These are phyloP conservation scores for Calidris pugnax DNA, from an alignment of 2,113 vertebrate genomes.

Conservation along the genomic window DNA sequence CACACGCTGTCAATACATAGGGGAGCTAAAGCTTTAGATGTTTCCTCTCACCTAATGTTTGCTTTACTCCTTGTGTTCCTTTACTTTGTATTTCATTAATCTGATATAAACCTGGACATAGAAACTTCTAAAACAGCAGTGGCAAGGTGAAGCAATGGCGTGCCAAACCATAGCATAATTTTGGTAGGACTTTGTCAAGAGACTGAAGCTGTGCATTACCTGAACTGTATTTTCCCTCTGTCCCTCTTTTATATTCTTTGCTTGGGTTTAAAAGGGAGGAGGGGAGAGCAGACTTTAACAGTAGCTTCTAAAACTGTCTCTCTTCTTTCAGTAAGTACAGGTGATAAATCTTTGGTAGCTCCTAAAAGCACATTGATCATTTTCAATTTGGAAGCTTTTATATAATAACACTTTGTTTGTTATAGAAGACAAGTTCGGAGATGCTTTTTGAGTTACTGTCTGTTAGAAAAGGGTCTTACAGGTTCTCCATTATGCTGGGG, in stretches of 20 bases:
- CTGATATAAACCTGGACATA: neutral
- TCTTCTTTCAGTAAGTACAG: neutral
- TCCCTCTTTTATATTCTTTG: neutral
- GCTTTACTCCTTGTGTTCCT: neutral
- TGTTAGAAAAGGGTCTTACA: neutral
- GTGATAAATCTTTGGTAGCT: neutral
- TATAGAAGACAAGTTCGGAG: neutral
- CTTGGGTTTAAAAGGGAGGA: neutral
- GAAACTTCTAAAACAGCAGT: neutral
- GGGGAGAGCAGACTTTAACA: neutral
- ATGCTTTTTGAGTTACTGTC: neutral
- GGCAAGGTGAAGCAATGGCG: neutral
- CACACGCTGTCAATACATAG: too few relatives aligned
- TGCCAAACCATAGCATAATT: neutral
- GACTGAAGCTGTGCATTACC: neutral
- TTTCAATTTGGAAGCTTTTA: slow-evolving; percentile 2
- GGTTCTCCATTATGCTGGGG: neutral
- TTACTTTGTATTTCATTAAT: neutral
- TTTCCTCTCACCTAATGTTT: neutral
- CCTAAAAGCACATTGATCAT: slow-evolving; percentile 3
- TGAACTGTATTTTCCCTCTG: neutral
- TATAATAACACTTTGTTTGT: neutral
- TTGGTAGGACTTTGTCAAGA: neutral
- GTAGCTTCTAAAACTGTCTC: neutral
- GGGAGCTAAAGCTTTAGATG: neutral